Evolutionary conservation across 2,888 invertebrate species (phyloP).

Genomic region (Tromatobia lineatoria): DNA sequence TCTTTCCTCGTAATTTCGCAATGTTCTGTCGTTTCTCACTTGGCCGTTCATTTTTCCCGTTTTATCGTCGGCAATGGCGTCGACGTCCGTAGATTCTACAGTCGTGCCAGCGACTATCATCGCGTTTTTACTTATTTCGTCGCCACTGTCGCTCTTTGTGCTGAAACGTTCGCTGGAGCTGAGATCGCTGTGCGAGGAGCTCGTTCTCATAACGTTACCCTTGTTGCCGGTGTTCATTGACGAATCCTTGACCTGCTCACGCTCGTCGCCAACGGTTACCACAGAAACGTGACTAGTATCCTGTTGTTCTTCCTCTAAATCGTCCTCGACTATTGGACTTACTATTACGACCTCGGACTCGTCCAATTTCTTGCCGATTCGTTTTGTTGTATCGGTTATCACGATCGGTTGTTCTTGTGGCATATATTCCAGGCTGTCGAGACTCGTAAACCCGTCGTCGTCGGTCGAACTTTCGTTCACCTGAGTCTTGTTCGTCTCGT

Average conservation of each 20-base stretch:
- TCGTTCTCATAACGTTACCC: conserved; percentile 83
- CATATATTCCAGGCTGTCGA: conserved; percentile 91
- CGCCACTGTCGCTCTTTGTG: conserved; percentile 80
- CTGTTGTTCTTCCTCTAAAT: conserved; percentile 79
- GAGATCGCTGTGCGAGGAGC: conserved; percentile 79
- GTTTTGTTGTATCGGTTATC: conserved; percentile 83
- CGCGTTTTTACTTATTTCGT: conserved; percentile 85
- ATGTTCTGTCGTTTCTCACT: conserved; percentile 78
- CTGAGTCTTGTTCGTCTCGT: conserved; percentile 91
- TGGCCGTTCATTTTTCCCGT: conserved; percentile 86
- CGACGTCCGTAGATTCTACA: conserved; percentile 80
- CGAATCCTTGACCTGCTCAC: conserved; percentile 91
- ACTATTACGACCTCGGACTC: conserved; percentile 95
- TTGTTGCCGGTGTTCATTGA: conserved; percentile 80
- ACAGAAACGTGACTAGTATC: conserved; percentile 97
- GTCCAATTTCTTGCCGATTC: conserved; percentile 90
- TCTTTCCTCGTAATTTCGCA: conserved; percentile 81
- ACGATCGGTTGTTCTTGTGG: conserved; percentile 82
- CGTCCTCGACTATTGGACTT: conserved; percentile 88
- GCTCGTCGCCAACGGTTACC: conserved; percentile 94
- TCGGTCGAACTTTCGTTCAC: conserved; percentile 90
- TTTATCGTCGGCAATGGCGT: conserved; percentile 71
- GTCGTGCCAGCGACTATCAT: conserved; percentile 86
- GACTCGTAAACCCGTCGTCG: conserved; percentile 90
- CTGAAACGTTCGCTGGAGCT: conserved; percentile 75